These are phyloP conservation scores for Diabrotica virgifera DNA, from an alignment of 1,140 invertebrate genomes.

Conservation along the genomic window DNA sequence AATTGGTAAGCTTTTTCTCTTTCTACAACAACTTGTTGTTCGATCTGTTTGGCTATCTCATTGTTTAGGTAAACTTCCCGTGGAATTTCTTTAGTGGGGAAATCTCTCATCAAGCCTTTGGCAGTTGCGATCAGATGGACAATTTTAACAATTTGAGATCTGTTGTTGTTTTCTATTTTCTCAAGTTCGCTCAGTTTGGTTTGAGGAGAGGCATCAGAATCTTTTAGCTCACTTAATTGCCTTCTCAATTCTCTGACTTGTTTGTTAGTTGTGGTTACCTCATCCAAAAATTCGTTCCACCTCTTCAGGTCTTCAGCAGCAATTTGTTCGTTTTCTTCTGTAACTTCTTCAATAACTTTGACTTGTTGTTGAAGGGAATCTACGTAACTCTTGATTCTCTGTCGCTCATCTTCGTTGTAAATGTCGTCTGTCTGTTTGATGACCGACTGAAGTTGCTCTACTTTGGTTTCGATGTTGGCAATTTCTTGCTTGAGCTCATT, in stretches of 20 bases:
- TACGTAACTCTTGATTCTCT: slow-evolving; percentile 52
- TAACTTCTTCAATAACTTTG: slow-evolving; percentile 59
- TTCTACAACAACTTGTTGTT: slow-evolving; percentile 64
- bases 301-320: slow-evolving; percentile 60
- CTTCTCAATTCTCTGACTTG: slow-evolving; percentile 55
- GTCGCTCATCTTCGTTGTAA: slow-evolving; percentile 51
- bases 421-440: slow-evolving; percentile 53
- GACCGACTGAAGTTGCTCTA: slow-evolving; percentile 49
- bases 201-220: slow-evolving; percentile 57
- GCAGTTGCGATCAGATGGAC: slow-evolving; percentile 54
- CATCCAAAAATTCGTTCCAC: slow-evolving; percentile 68
- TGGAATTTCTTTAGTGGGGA: slow-evolving; percentile 64
- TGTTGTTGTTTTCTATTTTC: slow-evolving; percentile 61
- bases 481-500: slow-evolving; percentile 55
- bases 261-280: slow-evolving; percentile 54
- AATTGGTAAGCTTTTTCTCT: slow-evolving; percentile 71
- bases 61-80: slow-evolving; percentile 60
- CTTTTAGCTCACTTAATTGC: slow-evolving; percentile 56
- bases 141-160: slow-evolving; percentile 52
- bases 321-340: slow-evolving; percentile 58
- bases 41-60: slow-evolving; percentile 65
- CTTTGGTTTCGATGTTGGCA: slow-evolving; percentile 49
- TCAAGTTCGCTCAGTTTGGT: slow-evolving; percentile 65
- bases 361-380: slow-evolving; percentile 54
- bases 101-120: slow-evolving; percentile 58